Evolutionary conservation across 2,797 vertebrate species (phyloP).

Genomic region (Lutjanus argentimaculatus): DNA sequence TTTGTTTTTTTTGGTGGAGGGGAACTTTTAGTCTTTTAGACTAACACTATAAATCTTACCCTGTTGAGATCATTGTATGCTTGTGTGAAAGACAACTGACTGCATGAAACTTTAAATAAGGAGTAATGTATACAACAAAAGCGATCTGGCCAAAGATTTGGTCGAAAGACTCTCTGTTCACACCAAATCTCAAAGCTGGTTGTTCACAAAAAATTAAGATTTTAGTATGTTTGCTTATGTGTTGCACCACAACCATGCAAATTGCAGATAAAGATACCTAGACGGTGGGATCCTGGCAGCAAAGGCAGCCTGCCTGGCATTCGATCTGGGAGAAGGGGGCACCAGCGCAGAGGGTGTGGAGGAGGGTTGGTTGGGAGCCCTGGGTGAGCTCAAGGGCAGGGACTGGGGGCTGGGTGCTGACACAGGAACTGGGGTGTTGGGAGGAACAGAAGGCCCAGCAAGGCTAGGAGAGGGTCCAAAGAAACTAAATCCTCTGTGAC

Average conservation of each 20-base stretch:
- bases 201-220: constrained; percentile 36
- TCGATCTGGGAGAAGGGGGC: constrained; percentile 86
- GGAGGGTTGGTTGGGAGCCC: constrained; percentile 77
- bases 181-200: neutral
- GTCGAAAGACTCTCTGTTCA: neutral
- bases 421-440: constrained; percentile 77
- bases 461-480: constrained; percentile 70
- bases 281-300: constrained; percentile 88
- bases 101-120: neutral
- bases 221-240: constrained; percentile 56
- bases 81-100: neutral
- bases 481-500: constrained; percentile 74
- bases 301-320: constrained; percentile 85
- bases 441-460: constrained; percentile 70
- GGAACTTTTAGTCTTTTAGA: neutral
- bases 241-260: constrained; percentile 70
- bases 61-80: neutral
- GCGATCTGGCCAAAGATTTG: neutral
- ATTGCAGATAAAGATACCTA: constrained; percentile 90
- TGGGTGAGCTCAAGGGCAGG: constrained; percentile 78
- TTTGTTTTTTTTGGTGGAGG: neutral
- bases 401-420: constrained; percentile 82
- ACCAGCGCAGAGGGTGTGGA: constrained; percentile 79
- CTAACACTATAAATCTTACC: neutral
- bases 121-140: constrained; percentile 3